Evolutionary conservation across 1,140 invertebrate species (phyloP).

Genomic region (Trichonephila clavipes): DNA sequence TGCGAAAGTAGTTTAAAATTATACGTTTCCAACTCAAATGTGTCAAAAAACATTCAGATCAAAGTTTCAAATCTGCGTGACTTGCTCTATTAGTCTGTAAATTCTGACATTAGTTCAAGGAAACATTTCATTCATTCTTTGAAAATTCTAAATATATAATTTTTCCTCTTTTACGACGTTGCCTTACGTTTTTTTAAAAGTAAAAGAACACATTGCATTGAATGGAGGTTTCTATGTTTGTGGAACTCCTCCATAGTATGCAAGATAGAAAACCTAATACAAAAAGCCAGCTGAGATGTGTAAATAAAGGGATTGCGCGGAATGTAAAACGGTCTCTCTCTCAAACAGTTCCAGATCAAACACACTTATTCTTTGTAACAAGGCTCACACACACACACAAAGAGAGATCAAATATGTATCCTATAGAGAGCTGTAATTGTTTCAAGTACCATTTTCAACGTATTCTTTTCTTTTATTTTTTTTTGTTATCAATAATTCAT

Average conservation of each 20-base stretch:
- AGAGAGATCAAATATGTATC: neutral
- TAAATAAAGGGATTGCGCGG: neutral
- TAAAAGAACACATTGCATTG: neutral
- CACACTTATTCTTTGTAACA: neutral
- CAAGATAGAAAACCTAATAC: neutral
- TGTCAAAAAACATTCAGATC: neutral
- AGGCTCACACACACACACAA: too few species aligned
- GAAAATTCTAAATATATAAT: neutral
- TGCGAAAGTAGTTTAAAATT: neutral
- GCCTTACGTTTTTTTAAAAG: neutral
- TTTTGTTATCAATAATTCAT: neutral
- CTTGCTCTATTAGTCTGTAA: neutral
- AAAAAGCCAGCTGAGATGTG: constrained; percentile 19
- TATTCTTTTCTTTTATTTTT: neutral
- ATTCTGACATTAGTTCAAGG: neutral
- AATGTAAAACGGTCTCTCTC: neutral
- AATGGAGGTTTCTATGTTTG: neutral
- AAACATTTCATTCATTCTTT: neutral
- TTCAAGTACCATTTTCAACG: neutral
- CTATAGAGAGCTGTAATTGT: neutral
- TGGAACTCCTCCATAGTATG: neutral
- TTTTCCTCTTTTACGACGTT: too few species aligned
- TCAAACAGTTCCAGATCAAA: neutral
- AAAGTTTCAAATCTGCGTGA: neutral
- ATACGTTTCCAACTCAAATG: neutral